Evolutionary conservation across 2,888 invertebrate genomes (phyloP).

Genomic region (Tachina grossa): DNA sequence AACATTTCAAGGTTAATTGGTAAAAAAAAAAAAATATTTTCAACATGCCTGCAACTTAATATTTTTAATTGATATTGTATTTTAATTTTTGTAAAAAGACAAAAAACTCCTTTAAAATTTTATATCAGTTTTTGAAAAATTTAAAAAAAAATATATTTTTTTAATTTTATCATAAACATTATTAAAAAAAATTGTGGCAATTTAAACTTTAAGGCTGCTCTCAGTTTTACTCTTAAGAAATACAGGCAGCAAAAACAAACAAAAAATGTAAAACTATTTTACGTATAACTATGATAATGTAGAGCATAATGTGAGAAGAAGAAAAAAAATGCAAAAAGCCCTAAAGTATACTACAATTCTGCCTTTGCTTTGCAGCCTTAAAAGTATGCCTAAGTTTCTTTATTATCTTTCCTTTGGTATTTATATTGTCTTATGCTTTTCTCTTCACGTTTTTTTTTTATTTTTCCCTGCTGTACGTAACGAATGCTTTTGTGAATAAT

Average conservation of each 20-base stretch:
- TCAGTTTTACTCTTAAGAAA: slow-evolving; percentile 12
- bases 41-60: too few relatives aligned
- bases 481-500: not conserved
- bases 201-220: not conserved
- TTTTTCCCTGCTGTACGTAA: not conserved
- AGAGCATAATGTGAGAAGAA: not conserved
- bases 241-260: not conserved
- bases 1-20: too few relatives aligned
- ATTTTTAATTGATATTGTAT: too few relatives aligned
- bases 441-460: not conserved
- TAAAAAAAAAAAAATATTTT: too few relatives aligned
- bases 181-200: not conserved
- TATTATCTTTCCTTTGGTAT: not conserved
- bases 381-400: slow-evolving; percentile 39
- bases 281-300: not conserved
- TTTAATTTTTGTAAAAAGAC: too few relatives aligned
- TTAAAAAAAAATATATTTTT: not conserved
- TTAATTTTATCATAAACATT: not conserved
- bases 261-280: slow-evolving; percentile 4
- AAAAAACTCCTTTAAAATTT: too few relatives aligned
- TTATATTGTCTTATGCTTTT: not conserved
- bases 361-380: slow-evolving; percentile 8
- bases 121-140: too few relatives aligned
- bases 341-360: slow-evolving; percentile 23
- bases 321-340: not conserved